A percentile compares a stretch with the other conserved stretches of the same genome.
These are phyloP conservation scores for Dromococcyx pavoninus DNA, from an alignment of 2,797 vertebrate species.

Conservation along the genomic window DNA sequence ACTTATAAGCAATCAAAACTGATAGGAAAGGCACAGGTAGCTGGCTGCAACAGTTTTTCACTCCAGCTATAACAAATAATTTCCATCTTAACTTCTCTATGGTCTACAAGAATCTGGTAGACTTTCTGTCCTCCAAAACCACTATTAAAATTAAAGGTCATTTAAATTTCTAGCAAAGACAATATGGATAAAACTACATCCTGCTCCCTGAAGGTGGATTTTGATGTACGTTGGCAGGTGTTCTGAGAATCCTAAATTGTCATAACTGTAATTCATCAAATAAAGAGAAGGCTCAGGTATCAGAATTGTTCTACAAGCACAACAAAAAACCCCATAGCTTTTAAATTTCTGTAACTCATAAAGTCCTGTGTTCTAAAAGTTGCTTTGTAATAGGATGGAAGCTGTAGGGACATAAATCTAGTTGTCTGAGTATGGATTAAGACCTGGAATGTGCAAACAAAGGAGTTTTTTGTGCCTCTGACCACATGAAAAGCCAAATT, in stretches of 20 bases:
- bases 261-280: slow-evolving; percentile 10
- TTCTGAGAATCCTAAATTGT: background rate
- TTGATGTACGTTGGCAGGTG: slow-evolving; percentile 18
- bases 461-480: background rate
- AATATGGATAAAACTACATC: background rate
- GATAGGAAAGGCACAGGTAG: background rate
- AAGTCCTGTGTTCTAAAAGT: background rate
- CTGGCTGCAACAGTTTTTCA: background rate
- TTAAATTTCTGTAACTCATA: background rate
- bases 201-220: background rate
- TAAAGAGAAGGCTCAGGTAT: background rate
- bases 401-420: background rate
- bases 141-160: background rate
- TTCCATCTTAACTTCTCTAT: background rate
- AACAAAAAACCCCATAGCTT: background rate
- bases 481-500: background rate
- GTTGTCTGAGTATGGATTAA: background rate
- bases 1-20: background rate
- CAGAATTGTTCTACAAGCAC: background rate
- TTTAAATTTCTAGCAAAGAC: background rate
- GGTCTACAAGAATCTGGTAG: background rate
- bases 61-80: background rate
- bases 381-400: background rate
- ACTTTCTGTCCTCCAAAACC: background rate
- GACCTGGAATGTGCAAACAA: background rate